phyloP scores from a whole-genome alignment of 2,113 vertebrate genomes.

The Suricata suricatta region DNA sequence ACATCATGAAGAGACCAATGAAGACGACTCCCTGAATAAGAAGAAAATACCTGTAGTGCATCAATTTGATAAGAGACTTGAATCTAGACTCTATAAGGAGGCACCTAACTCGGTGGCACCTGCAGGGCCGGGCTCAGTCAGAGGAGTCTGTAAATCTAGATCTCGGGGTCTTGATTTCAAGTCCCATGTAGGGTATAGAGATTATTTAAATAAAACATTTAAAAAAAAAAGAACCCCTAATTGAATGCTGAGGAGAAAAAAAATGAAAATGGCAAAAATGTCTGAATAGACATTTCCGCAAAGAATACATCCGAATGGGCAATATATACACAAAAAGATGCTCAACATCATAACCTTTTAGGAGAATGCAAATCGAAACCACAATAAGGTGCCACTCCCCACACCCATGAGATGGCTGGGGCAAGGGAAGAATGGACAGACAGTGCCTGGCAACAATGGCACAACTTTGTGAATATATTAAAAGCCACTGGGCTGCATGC shows the following conservation, averaged over 20 bases:
- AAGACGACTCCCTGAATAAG: not conserved
- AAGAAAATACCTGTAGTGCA: not conserved
- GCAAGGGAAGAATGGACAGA: not conserved
- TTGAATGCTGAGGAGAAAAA: too few relatives aligned
- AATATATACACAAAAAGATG: not conserved
- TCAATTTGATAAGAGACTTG: not conserved
- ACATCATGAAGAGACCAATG: not conserved
- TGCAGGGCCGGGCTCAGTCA: too few relatives aligned
- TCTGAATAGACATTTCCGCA: not conserved
- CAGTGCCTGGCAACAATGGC: not conserved
- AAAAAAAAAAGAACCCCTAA: too few relatives aligned
- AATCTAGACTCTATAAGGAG: not conserved
- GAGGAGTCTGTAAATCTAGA: too few relatives aligned
- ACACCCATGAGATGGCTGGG: not conserved
- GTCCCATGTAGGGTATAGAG: too few relatives aligned
- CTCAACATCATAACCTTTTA: not conserved
- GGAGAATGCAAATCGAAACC: not conserved
- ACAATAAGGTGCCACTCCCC: not conserved
- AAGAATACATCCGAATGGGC: not conserved
- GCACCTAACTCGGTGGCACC: not conserved
- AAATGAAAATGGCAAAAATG: not conserved
- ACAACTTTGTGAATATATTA: not conserved
- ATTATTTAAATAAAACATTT: too few relatives aligned
- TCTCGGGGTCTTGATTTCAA: too few relatives aligned
- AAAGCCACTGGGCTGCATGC: not conserved